Conservation (phyloP, 2,888 invertebrate species). For the Catonia carolina region DNA sequence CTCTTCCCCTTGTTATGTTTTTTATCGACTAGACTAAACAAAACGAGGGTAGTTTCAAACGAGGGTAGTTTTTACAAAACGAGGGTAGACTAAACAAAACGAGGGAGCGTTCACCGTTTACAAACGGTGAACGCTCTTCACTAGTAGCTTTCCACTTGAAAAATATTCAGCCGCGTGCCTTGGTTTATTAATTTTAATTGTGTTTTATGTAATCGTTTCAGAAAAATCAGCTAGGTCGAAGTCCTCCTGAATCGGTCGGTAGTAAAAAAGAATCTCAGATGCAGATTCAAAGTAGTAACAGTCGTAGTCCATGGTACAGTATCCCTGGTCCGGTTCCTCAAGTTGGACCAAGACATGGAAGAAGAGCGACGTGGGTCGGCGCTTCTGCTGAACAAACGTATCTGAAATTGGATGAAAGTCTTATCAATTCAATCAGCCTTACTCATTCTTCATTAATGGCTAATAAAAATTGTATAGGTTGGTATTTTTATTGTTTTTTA, state of each 20-base stretch:
- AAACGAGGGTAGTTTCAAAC: too few species aligned
- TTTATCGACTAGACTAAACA: too few species aligned
- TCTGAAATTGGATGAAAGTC: constrained; percentile 81
- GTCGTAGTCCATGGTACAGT: constrained; percentile 52
- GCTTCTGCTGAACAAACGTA: constrained; percentile 96
- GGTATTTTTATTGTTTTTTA: constrained; percentile 39
- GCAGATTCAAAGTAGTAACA: constrained; percentile 11
- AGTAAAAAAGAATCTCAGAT: constrained; percentile 35
- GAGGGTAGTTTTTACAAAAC: too few species aligned
- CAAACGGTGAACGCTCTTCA: too few species aligned
- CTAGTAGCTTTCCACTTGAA: too few species aligned
- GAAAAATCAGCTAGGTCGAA: constrained; percentile 48
- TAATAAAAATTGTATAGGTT: constrained; percentile 76
- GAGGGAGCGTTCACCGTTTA: too few species aligned
- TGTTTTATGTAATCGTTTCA: too few species aligned
- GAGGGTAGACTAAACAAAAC: too few species aligned
- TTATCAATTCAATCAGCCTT: constrained; percentile 86
- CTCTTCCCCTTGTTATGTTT: too few species aligned
- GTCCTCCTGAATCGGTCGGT: constrained; percentile 15
- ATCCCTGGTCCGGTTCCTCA: constrained; percentile 70
- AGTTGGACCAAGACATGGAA: constrained; percentile 76
- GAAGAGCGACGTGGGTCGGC: constrained; percentile 87
- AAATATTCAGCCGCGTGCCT: too few species aligned
- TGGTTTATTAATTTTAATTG: too few species aligned
- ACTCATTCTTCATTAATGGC: constrained; percentile 84